Base-by-base conservation (phyloP, 2,113 vertebrate genomes). In the Vulpes lagopus region DNA sequence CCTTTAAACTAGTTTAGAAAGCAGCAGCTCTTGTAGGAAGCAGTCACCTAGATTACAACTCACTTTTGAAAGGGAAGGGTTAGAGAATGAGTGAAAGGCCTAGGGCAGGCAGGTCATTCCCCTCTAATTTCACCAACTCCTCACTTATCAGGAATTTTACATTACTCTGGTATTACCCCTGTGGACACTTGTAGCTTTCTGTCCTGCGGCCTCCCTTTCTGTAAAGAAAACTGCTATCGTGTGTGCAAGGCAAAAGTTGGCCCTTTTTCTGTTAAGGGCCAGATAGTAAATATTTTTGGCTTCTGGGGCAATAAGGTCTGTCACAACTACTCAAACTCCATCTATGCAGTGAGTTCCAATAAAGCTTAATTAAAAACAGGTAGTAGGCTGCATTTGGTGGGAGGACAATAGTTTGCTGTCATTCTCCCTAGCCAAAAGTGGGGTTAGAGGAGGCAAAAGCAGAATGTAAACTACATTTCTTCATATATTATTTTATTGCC, bases 381-480 rank as follows among this genome's bases (percentile, higher is more conserved):
- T 4, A 88, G 38, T 55, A 96, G 49, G 53, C 11, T 84, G 57
- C 49, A 95, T 64, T 71, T 92, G 62, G 20, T 79, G 25, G 9
- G 8, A 96, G 30, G 32, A 71, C 5, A 67, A 30, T 12, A 91
- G 59, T 94, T 55, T 92, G n/a, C n/a, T 17, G 11, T 57, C 49
- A 16, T 62, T 59, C 17, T 76, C 60, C 67, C 22, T 83, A 93
- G 22, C 43, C 27, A 86, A 96, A 96, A 38, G 30, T 89, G 8
- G 55, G 25, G 89, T 64, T 81, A 15, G 23, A 87, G 8, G 17
- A 65, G n/a, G 38, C 59, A 86, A 90, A 93, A 87, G 71, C 30
- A 78, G 22, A 79, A 79, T 16, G n/a, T 90, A 96, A 67, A 87
- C 22, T 81, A 81, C 49, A 94, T 82, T 94, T 91, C 55, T 67